Evolutionary conservation across 1,140 invertebrate genomes (phyloP).

Genomic region (Panagrolaimus sp.): DNA sequence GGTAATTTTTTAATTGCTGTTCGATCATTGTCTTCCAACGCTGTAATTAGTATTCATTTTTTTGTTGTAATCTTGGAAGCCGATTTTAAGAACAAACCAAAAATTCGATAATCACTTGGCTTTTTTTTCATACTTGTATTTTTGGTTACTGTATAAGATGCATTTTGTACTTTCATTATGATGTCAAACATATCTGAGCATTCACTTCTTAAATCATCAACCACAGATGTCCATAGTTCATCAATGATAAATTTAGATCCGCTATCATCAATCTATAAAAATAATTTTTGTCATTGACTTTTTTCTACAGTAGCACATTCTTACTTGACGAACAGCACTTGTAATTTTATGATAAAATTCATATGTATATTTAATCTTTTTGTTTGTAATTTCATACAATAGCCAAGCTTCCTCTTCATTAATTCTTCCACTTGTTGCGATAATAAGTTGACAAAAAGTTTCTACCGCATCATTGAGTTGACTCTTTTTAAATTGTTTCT

Average conservation of each 20-base stretch:
- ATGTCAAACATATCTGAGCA: constrained; percentile 37
- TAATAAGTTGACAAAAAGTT: constrained; percentile 36
- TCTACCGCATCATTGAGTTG: constrained; percentile 34
- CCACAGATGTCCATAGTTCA: constrained; percentile 31
- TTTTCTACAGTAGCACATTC: background rate
- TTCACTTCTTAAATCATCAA: constrained; percentile 33
- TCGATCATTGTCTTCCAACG: background rate
- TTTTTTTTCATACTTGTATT: background rate
- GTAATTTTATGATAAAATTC: constrained; percentile 33
- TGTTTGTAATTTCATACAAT: constrained; percentile 26
- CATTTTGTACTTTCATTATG: constrained; percentile 23
- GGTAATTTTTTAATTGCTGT: background rate
- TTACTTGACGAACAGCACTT: constrained; percentile 24
- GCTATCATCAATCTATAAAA: constrained; percentile 19
- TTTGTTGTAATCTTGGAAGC: background rate
- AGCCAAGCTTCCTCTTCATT: constrained; percentile 23
- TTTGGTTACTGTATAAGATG: background rate
- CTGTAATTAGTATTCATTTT: background rate
- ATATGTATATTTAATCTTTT: constrained; percentile 24
- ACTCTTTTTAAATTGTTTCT: constrained; percentile 27
- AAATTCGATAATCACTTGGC: background rate
- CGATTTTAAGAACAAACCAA: background rate
- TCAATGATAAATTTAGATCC: constrained; percentile 25
- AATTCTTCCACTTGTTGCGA: constrained; percentile 31
- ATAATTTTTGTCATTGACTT: background rate